Conservation (phyloP, 2,888 invertebrate genomes). For the Cotesia congregata region DNA sequence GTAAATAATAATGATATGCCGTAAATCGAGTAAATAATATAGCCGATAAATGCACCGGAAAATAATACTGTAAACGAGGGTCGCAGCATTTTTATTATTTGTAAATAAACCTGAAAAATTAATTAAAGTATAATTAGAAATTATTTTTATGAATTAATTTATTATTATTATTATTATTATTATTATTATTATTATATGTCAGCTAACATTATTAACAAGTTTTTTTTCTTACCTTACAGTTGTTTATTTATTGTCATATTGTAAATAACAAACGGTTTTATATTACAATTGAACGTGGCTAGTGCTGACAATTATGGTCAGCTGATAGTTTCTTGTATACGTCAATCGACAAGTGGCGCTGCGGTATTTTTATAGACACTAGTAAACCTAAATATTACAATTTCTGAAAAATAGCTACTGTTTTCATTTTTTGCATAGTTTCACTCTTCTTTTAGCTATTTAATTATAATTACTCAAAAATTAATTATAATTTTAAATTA, state of each 20-base stretch:
- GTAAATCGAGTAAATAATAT: conserved; percentile 83
- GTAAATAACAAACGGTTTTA: background rate
- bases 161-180: no score
- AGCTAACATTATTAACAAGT: no score
- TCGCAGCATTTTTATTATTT: conserved; percentile 55
- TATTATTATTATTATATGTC: no score
- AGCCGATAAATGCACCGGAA: conserved; percentile 77
- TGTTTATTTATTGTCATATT: background rate
- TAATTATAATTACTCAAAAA: no score
- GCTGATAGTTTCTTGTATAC: background rate
- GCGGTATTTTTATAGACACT: background rate
- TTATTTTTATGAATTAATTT: background rate
- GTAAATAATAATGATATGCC: conserved; percentile 81
- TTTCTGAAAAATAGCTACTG: no score
- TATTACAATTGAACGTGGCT: background rate
- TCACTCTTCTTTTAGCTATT: no score
- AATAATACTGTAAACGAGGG: conserved; percentile 77
- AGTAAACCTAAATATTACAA: background rate
- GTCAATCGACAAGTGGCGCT: background rate
- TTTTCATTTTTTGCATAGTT: no score
- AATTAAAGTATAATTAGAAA: background rate
- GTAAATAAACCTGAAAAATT: background rate
- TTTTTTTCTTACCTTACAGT: background rate
- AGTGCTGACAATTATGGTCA: background rate
- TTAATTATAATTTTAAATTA: no score